Evolutionary conservation across 2,888 invertebrate species (phyloP).

Genomic region (Alloscopus bannaensis): DNA sequence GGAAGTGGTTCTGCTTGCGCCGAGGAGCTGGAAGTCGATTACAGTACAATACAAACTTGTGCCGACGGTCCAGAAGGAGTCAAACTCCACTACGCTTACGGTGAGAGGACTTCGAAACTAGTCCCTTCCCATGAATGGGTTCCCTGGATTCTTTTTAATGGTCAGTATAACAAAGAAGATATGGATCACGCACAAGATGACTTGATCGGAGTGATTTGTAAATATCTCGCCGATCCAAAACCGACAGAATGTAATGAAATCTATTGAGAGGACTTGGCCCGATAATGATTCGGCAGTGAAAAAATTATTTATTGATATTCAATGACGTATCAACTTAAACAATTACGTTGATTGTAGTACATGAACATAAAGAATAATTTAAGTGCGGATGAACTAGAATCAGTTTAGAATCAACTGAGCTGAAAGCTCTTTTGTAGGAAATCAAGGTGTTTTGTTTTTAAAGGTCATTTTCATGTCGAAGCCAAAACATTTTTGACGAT

Average conservation of each 20-base stretch:
- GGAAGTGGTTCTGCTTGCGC: conserved; percentile 57
- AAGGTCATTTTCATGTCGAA: background rate
- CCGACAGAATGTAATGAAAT: conserved; percentile 64
- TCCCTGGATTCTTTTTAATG: conserved; percentile 66
- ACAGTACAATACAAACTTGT: conserved; percentile 44
- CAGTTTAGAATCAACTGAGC: background rate
- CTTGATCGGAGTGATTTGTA: conserved; percentile 56
- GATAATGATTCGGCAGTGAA: conserved; percentile 14
- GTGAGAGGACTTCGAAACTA: conserved; percentile 53
- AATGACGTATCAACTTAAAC: conserved; percentile 35
- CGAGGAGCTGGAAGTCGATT: conserved; percentile 49
- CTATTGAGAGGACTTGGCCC: conserved; percentile 6
- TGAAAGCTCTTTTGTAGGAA: background rate
- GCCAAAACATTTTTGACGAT: background rate
- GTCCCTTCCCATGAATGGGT: conserved; percentile 61
- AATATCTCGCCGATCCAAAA: conserved; percentile 55
- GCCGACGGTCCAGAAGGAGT: conserved; percentile 55
- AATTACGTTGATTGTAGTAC: conserved; percentile 14
- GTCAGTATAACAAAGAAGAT: conserved; percentile 54
- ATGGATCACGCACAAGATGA: conserved; percentile 64
- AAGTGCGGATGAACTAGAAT: conserved; percentile 47
- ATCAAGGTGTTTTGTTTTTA: background rate
- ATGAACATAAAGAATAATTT: conserved; percentile 22
- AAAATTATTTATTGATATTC: conserved; percentile 37
- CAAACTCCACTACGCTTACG: conserved; percentile 51